Conservation (phyloP, 2,797 vertebrate species). For the Tragopan temminckii region DNA sequence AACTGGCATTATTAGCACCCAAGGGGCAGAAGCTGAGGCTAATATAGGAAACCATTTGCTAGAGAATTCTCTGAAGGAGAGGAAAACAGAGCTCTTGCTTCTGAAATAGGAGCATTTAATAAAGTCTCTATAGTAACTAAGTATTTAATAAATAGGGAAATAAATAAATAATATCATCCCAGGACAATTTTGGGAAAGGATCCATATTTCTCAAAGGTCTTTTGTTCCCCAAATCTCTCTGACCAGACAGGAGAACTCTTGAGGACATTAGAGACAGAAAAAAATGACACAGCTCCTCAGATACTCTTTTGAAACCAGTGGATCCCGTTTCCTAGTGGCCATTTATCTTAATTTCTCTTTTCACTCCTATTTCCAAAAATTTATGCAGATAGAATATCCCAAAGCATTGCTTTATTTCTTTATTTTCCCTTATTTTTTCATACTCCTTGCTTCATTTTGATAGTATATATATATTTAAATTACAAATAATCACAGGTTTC, state of each 20-base stretch:
- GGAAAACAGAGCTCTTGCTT: conserved; percentile 10
- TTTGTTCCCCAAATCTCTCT: neutral
- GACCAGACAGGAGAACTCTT: neutral
- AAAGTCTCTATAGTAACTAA: conserved; percentile 39
- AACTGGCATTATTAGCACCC: conserved; percentile 72
- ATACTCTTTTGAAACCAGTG: neutral
- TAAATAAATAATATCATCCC: conserved; percentile 38
- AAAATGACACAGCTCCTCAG: neutral
- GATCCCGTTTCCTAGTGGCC: neutral
- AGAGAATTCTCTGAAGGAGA: conserved; percentile 55
- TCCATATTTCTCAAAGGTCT: neutral
- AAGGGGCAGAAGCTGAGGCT: conserved; percentile 56
- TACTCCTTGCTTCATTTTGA: neutral
- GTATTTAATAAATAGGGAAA: conserved; percentile 47
- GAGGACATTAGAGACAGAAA: neutral
- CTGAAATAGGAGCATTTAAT: conserved; percentile 53
- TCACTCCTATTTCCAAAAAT: neutral
- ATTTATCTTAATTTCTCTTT: neutral
- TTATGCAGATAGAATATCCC: neutral
- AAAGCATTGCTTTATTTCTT: neutral
- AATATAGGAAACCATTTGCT: conserved; percentile 62
- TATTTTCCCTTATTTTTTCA: neutral
- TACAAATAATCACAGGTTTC: neutral
- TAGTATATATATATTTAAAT: neutral
- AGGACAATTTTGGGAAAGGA: conserved; percentile 20